These are phyloP conservation scores for Peromyscus aztecus DNA, from an alignment of 2,797 vertebrate species.

Conservation along the genomic window DNA sequence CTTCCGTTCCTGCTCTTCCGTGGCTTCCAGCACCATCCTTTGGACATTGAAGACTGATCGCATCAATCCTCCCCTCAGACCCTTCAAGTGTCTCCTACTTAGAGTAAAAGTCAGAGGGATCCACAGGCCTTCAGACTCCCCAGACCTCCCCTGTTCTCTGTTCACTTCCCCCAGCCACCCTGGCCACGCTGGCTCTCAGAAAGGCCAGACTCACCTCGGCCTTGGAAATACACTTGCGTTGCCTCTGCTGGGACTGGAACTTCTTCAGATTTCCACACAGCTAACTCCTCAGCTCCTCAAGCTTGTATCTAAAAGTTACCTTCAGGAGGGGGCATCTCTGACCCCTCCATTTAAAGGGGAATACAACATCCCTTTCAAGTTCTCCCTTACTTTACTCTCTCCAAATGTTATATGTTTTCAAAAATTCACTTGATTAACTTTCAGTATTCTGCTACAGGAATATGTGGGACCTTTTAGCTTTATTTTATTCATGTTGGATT, in stretches of 20 bases:
- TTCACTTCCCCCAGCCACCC: background rate
- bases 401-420: background rate
- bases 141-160: background rate
- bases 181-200: background rate
- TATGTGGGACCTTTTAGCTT: background rate
- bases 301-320: background rate
- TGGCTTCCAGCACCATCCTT: background rate
- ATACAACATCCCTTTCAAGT: background rate
- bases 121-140: background rate
- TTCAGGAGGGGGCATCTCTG: background rate
- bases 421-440: background rate
- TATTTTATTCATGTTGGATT: constrained; percentile 15
- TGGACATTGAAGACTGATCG: background rate
- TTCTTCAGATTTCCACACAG: background rate
- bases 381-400: background rate
- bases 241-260: background rate
- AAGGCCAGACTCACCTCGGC: background rate
- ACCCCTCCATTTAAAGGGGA: background rate
- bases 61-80: background rate
- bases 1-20: background rate
- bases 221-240: background rate
- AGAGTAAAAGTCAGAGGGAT: background rate
- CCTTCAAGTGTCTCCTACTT: background rate
- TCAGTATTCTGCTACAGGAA: background rate
- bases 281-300: background rate